Evolutionary conservation across 2,113 vertebrate genomes (phyloP).

Genomic region (Carlito syrichta): DNA sequence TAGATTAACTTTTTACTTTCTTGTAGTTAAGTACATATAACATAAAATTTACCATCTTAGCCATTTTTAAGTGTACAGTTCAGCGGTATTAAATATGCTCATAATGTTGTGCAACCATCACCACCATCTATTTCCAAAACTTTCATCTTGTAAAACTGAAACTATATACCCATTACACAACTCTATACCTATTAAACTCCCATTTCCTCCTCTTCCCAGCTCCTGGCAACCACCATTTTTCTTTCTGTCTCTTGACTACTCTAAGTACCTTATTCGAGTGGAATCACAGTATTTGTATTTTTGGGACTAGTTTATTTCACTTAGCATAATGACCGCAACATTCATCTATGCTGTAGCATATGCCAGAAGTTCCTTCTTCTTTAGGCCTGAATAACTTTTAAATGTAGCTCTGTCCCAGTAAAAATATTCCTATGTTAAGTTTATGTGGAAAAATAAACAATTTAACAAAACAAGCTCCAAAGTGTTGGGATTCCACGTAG

Average conservation of each 20-base stretch:
- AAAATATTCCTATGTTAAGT: neutral
- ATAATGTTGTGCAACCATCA: neutral
- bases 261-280: neutral
- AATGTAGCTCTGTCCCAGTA: neutral
- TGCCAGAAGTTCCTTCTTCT: neutral
- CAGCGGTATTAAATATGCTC: neutral
- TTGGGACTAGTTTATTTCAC: neutral
- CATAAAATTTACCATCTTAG: neutral
- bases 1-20: neutral
- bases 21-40: neutral
- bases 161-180: neutral
- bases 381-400: neutral
- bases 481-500: neutral
- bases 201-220: neutral
- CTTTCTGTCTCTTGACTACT: neutral
- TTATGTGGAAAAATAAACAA: neutral
- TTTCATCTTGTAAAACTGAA: neutral
- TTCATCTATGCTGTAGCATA: neutral
- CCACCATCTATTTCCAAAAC: neutral
- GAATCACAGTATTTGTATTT: neutral
- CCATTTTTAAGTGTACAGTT: neutral
- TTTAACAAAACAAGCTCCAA: neutral
- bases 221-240: neutral
- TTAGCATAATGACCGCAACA: neutral
- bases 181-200: too few species aligned